These are phyloP conservation scores for Pogonus chalceus DNA, from an alignment of 1,140 invertebrate species.

Conservation along the genomic window DNA sequence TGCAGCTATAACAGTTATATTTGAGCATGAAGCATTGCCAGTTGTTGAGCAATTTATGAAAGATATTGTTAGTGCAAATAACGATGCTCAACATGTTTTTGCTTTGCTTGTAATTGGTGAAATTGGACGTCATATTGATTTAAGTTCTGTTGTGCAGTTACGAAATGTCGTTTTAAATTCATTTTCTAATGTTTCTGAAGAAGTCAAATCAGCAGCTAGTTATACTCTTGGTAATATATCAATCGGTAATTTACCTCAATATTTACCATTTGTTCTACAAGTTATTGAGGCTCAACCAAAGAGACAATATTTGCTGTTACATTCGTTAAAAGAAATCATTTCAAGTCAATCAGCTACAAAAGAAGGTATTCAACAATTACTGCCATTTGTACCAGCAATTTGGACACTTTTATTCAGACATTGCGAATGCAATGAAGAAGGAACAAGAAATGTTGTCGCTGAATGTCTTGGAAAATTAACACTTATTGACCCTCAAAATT, in stretches of 20 bases:
- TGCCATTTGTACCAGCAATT: constrained; percentile 81
- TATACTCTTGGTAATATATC: constrained; percentile 92
- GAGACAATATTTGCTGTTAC: constrained; percentile 89
- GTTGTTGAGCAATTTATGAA: constrained; percentile 78
- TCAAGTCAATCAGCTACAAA: constrained; percentile 72
- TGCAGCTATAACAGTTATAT: constrained; percentile 78
- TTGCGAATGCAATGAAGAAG: constrained; percentile 93
- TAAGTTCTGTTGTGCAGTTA: constrained; percentile 64
- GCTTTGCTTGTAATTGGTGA: constrained; percentile 89
- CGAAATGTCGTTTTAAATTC: constrained; percentile 66
- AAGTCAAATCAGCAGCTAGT: constrained; percentile 91
- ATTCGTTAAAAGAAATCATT: constrained; percentile 95
- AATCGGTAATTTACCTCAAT: constrained; percentile 88
- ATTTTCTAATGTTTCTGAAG: constrained; percentile 69
- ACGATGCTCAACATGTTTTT: constrained; percentile 83
- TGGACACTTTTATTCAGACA: constrained; percentile 85
- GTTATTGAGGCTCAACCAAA: constrained; percentile 91
- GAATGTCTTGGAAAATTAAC: constrained; percentile 97
- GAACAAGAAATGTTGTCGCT: constrained; percentile 94
- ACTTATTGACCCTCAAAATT: constrained; percentile 78
- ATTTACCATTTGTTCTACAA: constrained; percentile 86
- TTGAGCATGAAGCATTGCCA: constrained; percentile 58
- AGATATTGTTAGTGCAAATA: constrained; percentile 63
- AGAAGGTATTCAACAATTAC: constrained; percentile 63
- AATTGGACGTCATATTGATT: constrained; percentile 86